Base-by-base conservation (phyloP, 2,888 invertebrate species). In the Spialia ferax region DNA sequence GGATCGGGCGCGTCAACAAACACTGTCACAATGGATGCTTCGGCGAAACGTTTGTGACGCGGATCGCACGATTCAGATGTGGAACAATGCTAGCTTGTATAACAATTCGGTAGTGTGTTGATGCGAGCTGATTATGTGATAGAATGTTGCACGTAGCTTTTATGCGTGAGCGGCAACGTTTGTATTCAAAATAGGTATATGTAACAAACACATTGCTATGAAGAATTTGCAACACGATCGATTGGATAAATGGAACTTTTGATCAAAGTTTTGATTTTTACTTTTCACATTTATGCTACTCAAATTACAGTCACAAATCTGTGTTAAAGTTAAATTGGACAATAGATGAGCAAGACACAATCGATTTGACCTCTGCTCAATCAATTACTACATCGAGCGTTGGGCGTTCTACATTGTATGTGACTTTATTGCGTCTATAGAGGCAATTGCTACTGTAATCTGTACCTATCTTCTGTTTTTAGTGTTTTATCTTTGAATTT, bases 281-380 rank as follows among this genome's bases (percentile, higher is more conserved):
- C 1, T 18, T 4, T 18, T 7, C 18, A 18, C 18, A 18, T 45
- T 18, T 45, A 15, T 45, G 18, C 45, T 45, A 18, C 52, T 23
- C 23, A 8, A 1, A 10, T 55, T 29, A 20, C 59, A 52, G n/a
- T 48, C 23, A 59, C 42, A 60, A 66, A 66, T 66, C 66, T 54
- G 66, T 66, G 42, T 60, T 52, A 54, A 48, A 67, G 61, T 61
- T 61, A 67, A 55, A 60, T 52, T 26, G 48, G 56, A 67, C 54
- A 70, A 71, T 64, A 65, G 57, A 65, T 69, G 74, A 79, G 80
- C 83, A 80, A 79, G 73, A 80, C 83, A 77, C 91, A 93, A 93
- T 91, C 92, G 92, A 93, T 93, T 93, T 91, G 93, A 93, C 93
- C 93, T 93, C 91, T 85, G 91, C 79, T 86, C 86, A 77, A 77